A percentile compares a stretch with the other conserved stretches of the same genome.
phyloP scores from a whole-genome alignment of 1,140 invertebrate genomes.

The Ceratina australensis region DNA sequence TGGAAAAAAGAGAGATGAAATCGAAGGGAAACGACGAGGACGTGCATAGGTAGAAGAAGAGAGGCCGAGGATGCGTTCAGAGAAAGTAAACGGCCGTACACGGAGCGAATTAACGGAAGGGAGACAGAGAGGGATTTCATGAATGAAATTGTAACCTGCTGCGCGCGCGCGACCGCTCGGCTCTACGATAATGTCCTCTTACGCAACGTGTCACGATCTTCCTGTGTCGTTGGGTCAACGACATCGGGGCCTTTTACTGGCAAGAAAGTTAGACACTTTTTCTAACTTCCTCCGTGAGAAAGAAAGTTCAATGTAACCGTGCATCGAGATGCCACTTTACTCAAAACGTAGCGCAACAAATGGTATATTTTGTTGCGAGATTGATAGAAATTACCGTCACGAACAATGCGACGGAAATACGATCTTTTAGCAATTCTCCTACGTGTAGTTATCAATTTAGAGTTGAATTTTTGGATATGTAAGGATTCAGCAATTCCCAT shows the following conservation, averaged over 20 bases:
- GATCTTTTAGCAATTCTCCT: no score
- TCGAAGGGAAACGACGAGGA: slow-evolving; percentile 42
- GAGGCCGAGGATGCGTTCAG: slow-evolving; percentile 33
- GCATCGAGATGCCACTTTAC: no score
- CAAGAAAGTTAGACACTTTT: slow-evolving; percentile 11
- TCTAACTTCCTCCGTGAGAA: not conserved
- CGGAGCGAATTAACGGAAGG: slow-evolving; percentile 43
- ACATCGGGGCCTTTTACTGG: slow-evolving; percentile 40
- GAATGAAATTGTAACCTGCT: slow-evolving; percentile 73
- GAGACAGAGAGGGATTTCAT: slow-evolving; percentile 64
- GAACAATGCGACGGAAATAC: no score
- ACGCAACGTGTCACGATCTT: slow-evolving; percentile 68
- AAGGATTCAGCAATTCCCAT: no score
- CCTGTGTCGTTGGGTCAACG: slow-evolving; percentile 54
- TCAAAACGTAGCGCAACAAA: no score
- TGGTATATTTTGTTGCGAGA: no score
- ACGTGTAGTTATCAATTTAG: no score
- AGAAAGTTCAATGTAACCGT: no score
- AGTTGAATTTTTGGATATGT: no score
- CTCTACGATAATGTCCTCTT: slow-evolving; percentile 67
- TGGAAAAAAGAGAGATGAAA: slow-evolving; percentile 9
- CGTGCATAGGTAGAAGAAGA: slow-evolving; percentile 19
- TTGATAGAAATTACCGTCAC: no score
- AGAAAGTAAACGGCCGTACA: slow-evolving; percentile 65
- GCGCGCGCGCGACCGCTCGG: slow-evolving; percentile 34